Percentiles rank a stretch among this genome's conserved stretches.
These are phyloP conservation scores for Conomelus anceps DNA, from an alignment of 2,888 invertebrate genomes.

Conservation along the genomic window DNA sequence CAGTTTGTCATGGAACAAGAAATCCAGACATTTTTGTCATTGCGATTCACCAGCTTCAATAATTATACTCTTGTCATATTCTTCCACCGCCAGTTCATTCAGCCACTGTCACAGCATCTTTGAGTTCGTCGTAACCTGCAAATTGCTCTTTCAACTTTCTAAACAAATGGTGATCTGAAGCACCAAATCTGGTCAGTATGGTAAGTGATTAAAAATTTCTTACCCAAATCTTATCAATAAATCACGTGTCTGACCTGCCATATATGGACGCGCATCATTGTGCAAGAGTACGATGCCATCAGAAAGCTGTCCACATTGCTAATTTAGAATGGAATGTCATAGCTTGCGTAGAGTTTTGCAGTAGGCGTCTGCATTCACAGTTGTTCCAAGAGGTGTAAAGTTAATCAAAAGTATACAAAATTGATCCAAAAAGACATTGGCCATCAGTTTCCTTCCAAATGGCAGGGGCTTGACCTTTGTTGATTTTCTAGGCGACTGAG, in stretches of 20 bases:
- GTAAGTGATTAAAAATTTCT: background rate
- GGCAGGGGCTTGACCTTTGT: background rate
- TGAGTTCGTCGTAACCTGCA: background rate
- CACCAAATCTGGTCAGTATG: background rate
- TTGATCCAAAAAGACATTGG: background rate
- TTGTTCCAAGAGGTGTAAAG: background rate
- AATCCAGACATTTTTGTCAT: too few relatives aligned
- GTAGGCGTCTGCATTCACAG: background rate
- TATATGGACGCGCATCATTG: background rate
- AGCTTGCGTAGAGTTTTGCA: background rate
- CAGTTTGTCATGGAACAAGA: too few relatives aligned
- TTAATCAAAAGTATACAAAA: background rate
- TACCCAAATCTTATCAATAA: background rate
- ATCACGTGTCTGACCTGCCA: background rate
- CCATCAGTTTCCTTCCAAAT: background rate
- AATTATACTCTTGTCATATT: background rate
- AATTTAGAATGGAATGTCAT: background rate
- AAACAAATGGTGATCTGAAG: background rate
- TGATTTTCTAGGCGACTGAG: background rate
- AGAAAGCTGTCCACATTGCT: background rate
- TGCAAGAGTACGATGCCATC: background rate
- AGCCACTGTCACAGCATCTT: background rate
- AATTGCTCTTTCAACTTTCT: background rate
- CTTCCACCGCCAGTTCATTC: background rate
- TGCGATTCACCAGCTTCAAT: background rate